Base-by-base conservation (phyloP, 2,113 vertebrate genomes). In the Ophthalmolycus amberensis region DNA sequence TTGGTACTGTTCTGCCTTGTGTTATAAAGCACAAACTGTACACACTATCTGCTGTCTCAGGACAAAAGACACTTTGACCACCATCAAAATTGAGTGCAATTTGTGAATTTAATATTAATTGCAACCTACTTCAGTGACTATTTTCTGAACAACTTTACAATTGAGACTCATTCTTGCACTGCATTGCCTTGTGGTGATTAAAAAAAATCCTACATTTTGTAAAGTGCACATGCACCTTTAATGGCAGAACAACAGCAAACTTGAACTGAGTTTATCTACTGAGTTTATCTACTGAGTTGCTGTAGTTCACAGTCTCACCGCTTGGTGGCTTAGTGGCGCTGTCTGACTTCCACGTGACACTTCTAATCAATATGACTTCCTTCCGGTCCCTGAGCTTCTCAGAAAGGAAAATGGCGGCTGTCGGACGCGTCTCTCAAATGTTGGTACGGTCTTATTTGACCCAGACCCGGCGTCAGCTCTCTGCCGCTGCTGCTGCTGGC, bases 351-450 rank as follows among this genome's bases (percentile, higher is more conserved):
- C 65, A 72, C 75, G 66, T 83, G 75, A 86, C 80, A 1, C 11
- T 9, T 7, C 16, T 0, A 3, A 20, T 56, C 22, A 71, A 60
- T 34, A 14, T 0, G 2, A 0, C 65, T 92, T 94, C 93, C 88
- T 83, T 60, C 59, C 59, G 59, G 14, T 16, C 11, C 10, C 9
- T 5, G 2, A 14, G 8, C 20, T 7, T 27, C 20, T 27, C 29
- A 80, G 40, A 71, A 86, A 75, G n/a, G 27, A 94, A 95, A 58
- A 95, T 95, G 95, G 94, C 94, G 79, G 80, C 89, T 20, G 0
- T 94, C 29, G 88, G 92, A 85, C 85, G 92, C 0, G 2, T 94
- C 8, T 90, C 90, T n/a, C 79, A 77, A 15, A n/a, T 48, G 0
- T 44, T 95, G 67, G 67, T 91, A 7, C 82, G 92, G 82, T 90